These are phyloP conservation scores for Mormyrus proboscirostris DNA, from an alignment of 2,797 vertebrate genomes.

Conservation along the genomic window DNA sequence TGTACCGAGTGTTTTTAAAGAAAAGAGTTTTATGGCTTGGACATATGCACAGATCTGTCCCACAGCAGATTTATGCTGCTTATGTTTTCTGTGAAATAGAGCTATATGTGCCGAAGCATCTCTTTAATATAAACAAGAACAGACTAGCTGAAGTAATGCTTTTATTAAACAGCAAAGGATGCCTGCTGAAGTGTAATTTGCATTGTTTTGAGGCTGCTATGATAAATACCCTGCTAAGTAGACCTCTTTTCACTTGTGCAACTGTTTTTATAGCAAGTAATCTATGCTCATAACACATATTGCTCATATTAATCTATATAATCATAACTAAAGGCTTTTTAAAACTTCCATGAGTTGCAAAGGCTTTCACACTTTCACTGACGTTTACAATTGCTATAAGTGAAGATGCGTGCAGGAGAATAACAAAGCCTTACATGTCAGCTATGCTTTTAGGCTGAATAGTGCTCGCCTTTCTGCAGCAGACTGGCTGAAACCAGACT, in stretches of 20 bases:
- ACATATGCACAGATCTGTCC: not conserved
- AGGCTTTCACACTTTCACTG: not conserved
- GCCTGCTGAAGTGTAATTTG: not conserved
- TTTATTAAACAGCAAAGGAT: not conserved
- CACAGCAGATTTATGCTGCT: not conserved
- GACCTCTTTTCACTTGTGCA: not conserved
- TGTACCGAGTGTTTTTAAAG: not conserved
- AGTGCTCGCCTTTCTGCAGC: not conserved
- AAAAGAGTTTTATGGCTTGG: not conserved
- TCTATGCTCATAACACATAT: not conserved
- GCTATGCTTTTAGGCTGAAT: not conserved
- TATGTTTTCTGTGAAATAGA: not conserved
- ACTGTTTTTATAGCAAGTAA: slow-evolving; percentile 3
- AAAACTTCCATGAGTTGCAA: not conserved
- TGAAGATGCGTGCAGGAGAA: not conserved
- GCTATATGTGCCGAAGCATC: not conserved
- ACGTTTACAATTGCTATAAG: slow-evolving; percentile 1
- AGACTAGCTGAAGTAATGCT: not conserved
- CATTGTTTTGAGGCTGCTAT: not conserved
- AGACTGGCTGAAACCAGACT: not conserved
- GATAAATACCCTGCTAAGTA: not conserved
- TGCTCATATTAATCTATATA: not conserved
- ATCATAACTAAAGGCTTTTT: slow-evolving; percentile 1
- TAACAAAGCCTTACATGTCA: not conserved
- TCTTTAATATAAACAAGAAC: not conserved